Percentiles rank a stretch among this genome's conserved stretches.
Evolutionary conservation across 2,888 invertebrate genomes (phyloP).

Genomic region (Nomada hirtipes): DNA sequence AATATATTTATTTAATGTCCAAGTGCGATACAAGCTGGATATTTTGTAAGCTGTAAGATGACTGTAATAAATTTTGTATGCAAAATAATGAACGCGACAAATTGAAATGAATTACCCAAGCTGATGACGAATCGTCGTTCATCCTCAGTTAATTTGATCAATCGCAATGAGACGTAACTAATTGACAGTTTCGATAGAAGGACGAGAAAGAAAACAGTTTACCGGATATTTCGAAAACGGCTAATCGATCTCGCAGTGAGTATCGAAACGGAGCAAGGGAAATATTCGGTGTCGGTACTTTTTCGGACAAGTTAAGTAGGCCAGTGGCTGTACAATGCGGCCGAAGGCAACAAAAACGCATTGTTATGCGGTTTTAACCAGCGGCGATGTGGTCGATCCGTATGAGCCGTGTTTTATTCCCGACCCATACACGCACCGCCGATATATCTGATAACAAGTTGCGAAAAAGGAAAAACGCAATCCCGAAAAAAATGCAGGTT

Average conservation of each 20-base stretch:
- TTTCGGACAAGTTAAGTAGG: slow-evolving; percentile 55
- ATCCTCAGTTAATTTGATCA: too few relatives aligned
- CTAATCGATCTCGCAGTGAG: slow-evolving; percentile 35
- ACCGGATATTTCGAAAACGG: slow-evolving; percentile 28
- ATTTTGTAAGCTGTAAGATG: too few relatives aligned
- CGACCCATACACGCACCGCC: slow-evolving; percentile 25
- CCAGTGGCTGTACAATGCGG: slow-evolving; percentile 50
- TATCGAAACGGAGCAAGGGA: slow-evolving; percentile 22
- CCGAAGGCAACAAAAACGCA: slow-evolving; percentile 53
- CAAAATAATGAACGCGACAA: too few relatives aligned
- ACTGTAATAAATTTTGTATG: too few relatives aligned
- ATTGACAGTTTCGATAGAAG: not conserved
- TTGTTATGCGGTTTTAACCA: slow-evolving; percentile 64
- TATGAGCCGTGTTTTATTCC: slow-evolving; percentile 50
- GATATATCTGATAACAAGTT: slow-evolving; percentile 65
- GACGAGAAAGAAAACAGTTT: not conserved
- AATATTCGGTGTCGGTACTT: slow-evolving; percentile 31
- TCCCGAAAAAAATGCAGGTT: slow-evolving; percentile 63
- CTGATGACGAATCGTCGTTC: too few relatives aligned
- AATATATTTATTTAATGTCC: too few relatives aligned
- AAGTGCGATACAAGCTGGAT: too few relatives aligned
- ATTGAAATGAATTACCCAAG: too few relatives aligned
- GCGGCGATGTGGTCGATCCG: slow-evolving; percentile 52
- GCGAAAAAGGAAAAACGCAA: slow-evolving; percentile 54
- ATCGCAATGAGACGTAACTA: too few relatives aligned